Base-by-base conservation (phyloP, 2,888 invertebrate species). In the Himalopsyche japonica region DNA sequence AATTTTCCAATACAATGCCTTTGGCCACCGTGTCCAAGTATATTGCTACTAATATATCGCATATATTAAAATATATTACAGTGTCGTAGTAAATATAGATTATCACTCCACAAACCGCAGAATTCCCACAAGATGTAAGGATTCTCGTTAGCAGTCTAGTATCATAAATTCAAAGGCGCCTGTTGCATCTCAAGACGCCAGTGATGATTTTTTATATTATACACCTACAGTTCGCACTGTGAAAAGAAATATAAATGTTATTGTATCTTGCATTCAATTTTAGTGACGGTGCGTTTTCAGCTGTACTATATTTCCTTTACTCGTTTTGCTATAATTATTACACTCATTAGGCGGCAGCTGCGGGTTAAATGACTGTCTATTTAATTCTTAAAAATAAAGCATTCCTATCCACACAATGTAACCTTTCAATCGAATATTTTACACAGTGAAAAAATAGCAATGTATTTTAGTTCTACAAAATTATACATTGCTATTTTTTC, bases 61-160 rank as follows among this genome's bases (percentile, higher is more conserved):
- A 24, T 34, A 24, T 49, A 64, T 64, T 64, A 64, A 15, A 78
- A 82, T 82, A 82, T 82, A 82, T 79, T 82, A 79, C 37, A 82
- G 57, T 79, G 79, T 82, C 82, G 70, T 57, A 47, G 82, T 82
- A 79, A 82, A 79, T 57, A 34, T 57, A 82, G 78, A 82, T 82
- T 82, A 79, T 57, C 78, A 82, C 49, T 82, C 79, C 82, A 82
- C 20, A 78, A 37, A 20, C 57, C 57, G 79, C 10, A 15, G 27
- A 30, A 30, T 70, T 70, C 70, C 27, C 27, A 15, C 24, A 15
- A 27, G 70, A 24, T 70, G 6, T 30, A 64, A 64, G 64, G 64
- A 64, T 64, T 2, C 64, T 24, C 12, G 70, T 27, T 24, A 77
- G 78, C 49, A 32, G 64, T 34, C 82, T 43, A 20, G n/a, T n/a